Evolutionary conservation across 2,113 vertebrate species (phyloP).

Genomic region (Columbina picui): DNA sequence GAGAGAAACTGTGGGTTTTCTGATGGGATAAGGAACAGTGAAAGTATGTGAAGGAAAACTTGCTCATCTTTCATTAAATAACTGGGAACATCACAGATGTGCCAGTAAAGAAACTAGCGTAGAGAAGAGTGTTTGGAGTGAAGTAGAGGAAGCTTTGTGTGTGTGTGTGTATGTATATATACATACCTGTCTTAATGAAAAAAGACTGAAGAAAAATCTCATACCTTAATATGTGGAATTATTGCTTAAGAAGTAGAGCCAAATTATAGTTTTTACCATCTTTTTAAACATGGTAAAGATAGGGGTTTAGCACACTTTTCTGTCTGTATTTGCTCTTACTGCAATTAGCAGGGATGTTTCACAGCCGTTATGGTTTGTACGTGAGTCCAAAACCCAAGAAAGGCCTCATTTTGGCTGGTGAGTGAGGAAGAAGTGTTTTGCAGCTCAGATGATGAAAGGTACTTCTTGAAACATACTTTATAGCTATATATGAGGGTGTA

Average conservation of each 20-base stretch:
- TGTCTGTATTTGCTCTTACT: neutral
- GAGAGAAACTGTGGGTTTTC: neutral
- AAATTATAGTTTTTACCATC: neutral
- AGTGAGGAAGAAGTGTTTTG: neutral
- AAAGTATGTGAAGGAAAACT: neutral
- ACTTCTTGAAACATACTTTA: neutral
- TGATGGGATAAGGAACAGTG: neutral
- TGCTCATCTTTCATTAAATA: rapidly evolving
- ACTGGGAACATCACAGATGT: neutral
- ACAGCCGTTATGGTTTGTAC: neutral
- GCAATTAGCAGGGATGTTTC: neutral
- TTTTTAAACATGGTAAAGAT: neutral
- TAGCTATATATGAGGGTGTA: neutral
- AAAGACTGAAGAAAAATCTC: neutral
- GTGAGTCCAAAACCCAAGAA: neutral
- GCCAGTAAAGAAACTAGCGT: neutral
- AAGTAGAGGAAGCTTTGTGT: neutral
- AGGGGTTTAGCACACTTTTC: neutral
- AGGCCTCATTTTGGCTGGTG: neutral
- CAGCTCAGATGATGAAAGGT: neutral
- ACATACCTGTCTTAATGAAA: neutral
- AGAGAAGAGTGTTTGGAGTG: neutral
- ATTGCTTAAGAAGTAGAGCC: neutral
- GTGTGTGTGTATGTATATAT: rapidly evolving
- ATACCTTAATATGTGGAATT: neutral